A percentile compares a stretch with the other conserved stretches of the same genome.
These are phyloP conservation scores for Enteromius treurensis DNA, from an alignment of 2,797 vertebrate species.

Conservation along the genomic window DNA sequence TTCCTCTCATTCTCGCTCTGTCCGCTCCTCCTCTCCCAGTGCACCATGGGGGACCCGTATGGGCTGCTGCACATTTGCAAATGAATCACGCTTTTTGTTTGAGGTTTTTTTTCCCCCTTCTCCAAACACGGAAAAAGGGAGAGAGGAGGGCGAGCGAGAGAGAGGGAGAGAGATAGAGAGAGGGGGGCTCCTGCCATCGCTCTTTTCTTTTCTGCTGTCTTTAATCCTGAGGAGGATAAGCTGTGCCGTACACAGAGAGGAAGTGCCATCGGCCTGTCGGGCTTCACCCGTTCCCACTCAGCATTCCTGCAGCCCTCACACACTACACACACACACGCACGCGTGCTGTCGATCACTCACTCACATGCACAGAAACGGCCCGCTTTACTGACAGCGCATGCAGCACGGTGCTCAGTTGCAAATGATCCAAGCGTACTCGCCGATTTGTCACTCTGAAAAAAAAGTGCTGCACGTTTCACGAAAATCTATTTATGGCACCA, in stretches of 20 bases:
- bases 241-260: conserved; percentile 80
- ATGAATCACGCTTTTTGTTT: conserved; percentile 80
- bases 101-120: conserved; percentile 57
- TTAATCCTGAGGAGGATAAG: conserved; percentile 82
- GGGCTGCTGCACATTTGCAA: conserved; percentile 81
- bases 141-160: conserved; percentile 44
- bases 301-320: conserved; percentile 70
- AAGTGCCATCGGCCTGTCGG: conserved; percentile 77
- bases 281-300: conserved; percentile 71
- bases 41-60: conserved; percentile 70
- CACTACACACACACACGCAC: conserved; percentile 30
- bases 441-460: conserved; percentile 22
- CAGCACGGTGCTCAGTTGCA: conserved; percentile 6
- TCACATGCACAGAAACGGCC: conserved; percentile 22
- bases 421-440: conserved; percentile 16
- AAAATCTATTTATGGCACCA: conserved; percentile 7
- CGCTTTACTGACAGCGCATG: conserved; percentile 11
- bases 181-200: conserved; percentile 71
- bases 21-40: conserved; percentile 59
- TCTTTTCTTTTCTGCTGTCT: conserved; percentile 76
- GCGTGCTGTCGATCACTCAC: conserved; percentile 34
- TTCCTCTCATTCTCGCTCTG: conserved; percentile 57
- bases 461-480: background rate
- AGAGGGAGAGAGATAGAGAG: conserved; percentile 29
- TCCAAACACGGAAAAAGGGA: conserved; percentile 60